These are phyloP conservation scores for Paradisaea rubra DNA, from an alignment of 2,113 vertebrate species.

Conservation along the genomic window DNA sequence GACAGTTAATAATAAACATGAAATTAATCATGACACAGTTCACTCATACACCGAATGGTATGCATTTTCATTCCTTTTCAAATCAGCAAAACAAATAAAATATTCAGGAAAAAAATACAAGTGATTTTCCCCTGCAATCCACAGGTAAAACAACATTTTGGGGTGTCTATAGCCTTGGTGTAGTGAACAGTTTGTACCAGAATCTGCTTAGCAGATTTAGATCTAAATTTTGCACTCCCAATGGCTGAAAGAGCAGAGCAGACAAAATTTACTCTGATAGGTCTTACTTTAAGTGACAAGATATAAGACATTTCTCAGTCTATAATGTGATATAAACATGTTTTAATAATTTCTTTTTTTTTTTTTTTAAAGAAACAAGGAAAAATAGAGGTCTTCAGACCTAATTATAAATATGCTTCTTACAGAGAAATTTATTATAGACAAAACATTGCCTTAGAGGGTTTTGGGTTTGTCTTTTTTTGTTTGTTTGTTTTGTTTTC, in stretches of 20 bases:
- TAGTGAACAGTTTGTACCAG: not conserved
- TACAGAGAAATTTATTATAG: not conserved
- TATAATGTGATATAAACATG: not conserved
- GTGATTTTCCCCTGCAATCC: not conserved
- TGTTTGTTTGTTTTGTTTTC: not conserved
- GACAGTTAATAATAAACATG: not conserved
- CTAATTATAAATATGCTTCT: not conserved
- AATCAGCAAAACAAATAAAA: not conserved
- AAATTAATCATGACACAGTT: not conserved
- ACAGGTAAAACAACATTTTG: not conserved
- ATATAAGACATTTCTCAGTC: not conserved
- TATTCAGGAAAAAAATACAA: not conserved
- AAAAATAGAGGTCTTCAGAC: not conserved
- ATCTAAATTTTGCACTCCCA: not conserved
- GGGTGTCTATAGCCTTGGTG: not conserved
- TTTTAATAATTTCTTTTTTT: not conserved
- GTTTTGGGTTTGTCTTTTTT: not conserved
- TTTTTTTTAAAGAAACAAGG: not conserved
- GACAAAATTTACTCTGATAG: not conserved
- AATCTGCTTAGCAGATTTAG: not conserved
- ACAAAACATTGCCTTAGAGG: not conserved
- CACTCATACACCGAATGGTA: not conserved
- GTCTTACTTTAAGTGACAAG: not conserved
- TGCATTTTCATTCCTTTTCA: not conserved
- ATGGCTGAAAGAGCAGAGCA: not conserved